Conservation (phyloP, 1,140 invertebrate species). For the Macrobrachium nipponense region DNA sequence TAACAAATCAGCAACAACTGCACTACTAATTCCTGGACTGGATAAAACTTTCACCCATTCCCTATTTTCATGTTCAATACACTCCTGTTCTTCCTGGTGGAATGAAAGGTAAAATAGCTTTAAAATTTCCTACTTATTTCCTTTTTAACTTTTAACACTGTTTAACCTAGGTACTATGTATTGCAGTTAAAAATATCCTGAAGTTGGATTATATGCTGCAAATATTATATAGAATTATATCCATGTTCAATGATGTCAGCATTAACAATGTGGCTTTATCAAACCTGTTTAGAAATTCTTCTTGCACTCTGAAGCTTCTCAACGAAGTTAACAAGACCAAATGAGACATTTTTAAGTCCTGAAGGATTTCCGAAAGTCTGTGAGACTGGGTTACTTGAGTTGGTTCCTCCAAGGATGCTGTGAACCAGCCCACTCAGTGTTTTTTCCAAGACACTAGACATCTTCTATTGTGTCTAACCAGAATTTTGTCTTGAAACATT, state of each 20-base stretch:
- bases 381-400: neutral
- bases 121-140: no score
- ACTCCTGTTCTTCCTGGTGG: slow-evolving; percentile 43
- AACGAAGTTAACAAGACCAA: slow-evolving; percentile 45
- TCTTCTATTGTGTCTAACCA: slow-evolving; percentile 8
- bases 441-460: slow-evolving; percentile 52
- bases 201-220: no score
- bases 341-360: slow-evolving; percentile 53
- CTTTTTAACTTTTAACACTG: no score
- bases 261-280: neutral
- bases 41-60: slow-evolving; percentile 47
- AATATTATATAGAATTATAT: neutral
- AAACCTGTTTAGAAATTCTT: slow-evolving; percentile 57
- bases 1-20: slow-evolving; percentile 36
- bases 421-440: slow-evolving; percentile 47
- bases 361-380: slow-evolving; percentile 7
- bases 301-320: slow-evolving; percentile 49
- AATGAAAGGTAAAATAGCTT: no score
- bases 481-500: neutral
- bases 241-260: neutral
- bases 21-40: slow-evolving; percentile 31
- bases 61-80: slow-evolving; percentile 40
- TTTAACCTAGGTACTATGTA: no score
- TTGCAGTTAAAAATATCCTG: no score
- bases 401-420: slow-evolving; percentile 33